Percentiles rank a stretch among this genome's conserved stretches.
Evolutionary conservation across 2,888 invertebrate genomes (phyloP).

Genomic region (Sabellastarte sp.): DNA sequence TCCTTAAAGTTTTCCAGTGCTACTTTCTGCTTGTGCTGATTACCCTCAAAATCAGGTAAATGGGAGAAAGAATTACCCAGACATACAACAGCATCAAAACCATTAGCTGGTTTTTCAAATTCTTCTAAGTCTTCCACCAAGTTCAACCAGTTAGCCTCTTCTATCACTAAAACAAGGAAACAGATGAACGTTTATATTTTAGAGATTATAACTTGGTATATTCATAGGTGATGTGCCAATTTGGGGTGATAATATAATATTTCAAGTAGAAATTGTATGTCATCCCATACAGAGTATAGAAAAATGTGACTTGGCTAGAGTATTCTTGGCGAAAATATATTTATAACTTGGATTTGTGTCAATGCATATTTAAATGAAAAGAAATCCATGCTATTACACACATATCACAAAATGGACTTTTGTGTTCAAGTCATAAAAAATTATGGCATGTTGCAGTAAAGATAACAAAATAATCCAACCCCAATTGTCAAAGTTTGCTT

Average conservation of each 20-base stretch:
- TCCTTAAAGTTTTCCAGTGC: constrained; percentile 78
- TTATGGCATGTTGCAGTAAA: no score
- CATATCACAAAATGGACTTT: no score
- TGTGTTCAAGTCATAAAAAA: no score
- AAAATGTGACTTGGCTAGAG: no score
- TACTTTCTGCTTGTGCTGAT: constrained; percentile 28
- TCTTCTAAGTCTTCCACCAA: constrained; percentile 73
- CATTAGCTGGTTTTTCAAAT: constrained; percentile 39
- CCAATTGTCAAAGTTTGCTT: constrained; percentile 80
- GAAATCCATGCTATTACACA: no score
- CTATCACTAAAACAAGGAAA: constrained; percentile 69
- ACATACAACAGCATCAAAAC: constrained; percentile 86
- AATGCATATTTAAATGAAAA: no score
- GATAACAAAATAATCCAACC: constrained; percentile 64
- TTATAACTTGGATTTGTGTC: no score
- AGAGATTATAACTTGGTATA: background rate
- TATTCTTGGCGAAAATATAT: no score
- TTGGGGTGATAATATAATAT: no score
- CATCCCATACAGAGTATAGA: no score
- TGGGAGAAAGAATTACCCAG: constrained; percentile 90
- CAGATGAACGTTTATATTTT: background rate
- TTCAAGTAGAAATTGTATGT: no score
- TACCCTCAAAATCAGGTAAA: constrained; percentile 63
- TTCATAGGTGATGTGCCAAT: no score
- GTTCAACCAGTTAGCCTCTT: constrained; percentile 88